Evolutionary conservation across 1,140 invertebrate species (phyloP).

Genomic region (Zaprionus kolodkinae): DNA sequence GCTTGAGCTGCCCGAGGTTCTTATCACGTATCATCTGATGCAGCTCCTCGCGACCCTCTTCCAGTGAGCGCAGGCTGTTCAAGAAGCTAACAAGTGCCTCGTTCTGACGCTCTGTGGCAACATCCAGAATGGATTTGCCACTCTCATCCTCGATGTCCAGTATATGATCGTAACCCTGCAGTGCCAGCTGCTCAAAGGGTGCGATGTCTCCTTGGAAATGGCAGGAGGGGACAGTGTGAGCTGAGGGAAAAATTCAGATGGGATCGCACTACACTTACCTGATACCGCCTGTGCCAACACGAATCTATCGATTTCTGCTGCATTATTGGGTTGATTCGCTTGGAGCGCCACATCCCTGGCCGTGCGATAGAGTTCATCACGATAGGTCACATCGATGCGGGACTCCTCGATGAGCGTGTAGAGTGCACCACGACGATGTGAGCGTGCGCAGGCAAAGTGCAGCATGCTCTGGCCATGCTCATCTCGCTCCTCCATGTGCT

Average conservation of each 20-base stretch:
- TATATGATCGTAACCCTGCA: conserved; percentile 95
- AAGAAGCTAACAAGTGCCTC: conserved; percentile 88
- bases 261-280: conserved; percentile 85
- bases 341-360: conserved; percentile 93
- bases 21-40: conserved; percentile 90
- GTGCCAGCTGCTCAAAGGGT: conserved; percentile 90
- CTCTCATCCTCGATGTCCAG: conserved; percentile 90
- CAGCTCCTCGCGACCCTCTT: conserved; percentile 90
- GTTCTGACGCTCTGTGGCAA: conserved; percentile 88
- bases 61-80: conserved; percentile 89
- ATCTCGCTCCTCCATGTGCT: conserved; percentile 85
- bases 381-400: conserved; percentile 90
- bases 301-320: conserved; percentile 92
- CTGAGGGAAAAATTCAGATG: neutral
- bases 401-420: conserved; percentile 91
- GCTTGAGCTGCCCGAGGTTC: conserved; percentile 86
- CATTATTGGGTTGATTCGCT: conserved; percentile 91
- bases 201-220: conserved; percentile 88
- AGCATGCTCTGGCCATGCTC: conserved; percentile 94
- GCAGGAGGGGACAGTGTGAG: neutral
- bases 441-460: conserved; percentile 93
- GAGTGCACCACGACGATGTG: conserved; percentile 90
- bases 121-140: conserved; percentile 88
- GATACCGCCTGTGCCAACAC: conserved; percentile 90
- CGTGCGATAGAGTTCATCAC: conserved; percentile 93